Conservation (phyloP, 1,140 invertebrate genomes). For the Lepidotrigona ventralis region DNA sequence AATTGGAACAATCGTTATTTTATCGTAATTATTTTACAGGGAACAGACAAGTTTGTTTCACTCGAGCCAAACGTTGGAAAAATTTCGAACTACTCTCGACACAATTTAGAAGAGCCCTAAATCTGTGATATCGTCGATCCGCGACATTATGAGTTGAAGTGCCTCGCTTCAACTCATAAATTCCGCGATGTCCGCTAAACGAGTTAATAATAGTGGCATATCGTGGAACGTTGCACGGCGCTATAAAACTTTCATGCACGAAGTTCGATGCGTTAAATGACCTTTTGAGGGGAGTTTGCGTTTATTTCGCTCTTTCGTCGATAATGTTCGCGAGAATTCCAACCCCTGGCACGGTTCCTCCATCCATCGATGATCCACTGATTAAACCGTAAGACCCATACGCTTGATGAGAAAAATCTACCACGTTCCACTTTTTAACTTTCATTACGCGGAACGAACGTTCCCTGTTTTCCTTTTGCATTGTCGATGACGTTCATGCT, state of each 20-base stretch:
- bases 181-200: not conserved
- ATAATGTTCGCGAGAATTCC: not conserved
- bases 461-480: not conserved
- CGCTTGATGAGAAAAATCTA: not conserved
- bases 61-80: too few species aligned
- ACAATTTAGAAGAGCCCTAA: not conserved
- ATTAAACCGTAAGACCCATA: not conserved
- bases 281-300: not conserved
- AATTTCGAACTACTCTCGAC: not conserved
- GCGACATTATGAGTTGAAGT: not conserved
- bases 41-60: too few species aligned
- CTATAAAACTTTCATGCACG: not conserved
- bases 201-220: not conserved
- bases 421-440: not conserved
- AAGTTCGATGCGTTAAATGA: not conserved
- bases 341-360: not conserved
- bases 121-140: not conserved
- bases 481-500: not conserved
- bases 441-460: not conserved
- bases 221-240: not conserved
- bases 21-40: too few species aligned
- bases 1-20: too few species aligned
- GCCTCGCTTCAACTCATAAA: too few species aligned
- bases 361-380: not conserved
- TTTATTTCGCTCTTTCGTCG: not conserved